Conservation (phyloP, 2,888 invertebrate genomes). For the Leptothorax acervorum region DNA sequence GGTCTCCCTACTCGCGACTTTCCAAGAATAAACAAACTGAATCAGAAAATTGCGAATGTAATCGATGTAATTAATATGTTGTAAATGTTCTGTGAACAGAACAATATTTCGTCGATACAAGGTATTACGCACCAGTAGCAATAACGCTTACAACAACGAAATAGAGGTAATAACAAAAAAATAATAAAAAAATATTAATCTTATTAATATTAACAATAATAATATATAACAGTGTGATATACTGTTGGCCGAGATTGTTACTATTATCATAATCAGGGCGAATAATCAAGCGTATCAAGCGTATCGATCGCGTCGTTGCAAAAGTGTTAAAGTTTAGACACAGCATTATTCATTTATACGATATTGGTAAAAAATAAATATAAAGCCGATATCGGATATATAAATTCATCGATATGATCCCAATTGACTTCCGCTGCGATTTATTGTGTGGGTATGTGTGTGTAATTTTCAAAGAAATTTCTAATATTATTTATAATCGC, state of each 20-base stretch:
- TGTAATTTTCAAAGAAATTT: background rate
- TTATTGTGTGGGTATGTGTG: background rate
- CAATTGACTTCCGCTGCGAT: slow-evolving; percentile 6
- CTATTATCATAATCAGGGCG: slow-evolving; percentile 18
- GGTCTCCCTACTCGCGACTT: background rate
- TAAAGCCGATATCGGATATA: background rate
- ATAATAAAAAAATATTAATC: background rate
- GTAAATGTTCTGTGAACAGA: background rate
- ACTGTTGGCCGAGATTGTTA: slow-evolving; percentile 14
- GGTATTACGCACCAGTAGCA: background rate
- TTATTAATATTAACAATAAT: background rate
- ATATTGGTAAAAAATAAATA: background rate
- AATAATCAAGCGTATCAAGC: slow-evolving; percentile 27
- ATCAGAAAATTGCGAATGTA: background rate
- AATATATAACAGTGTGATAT: slow-evolving; percentile 26
- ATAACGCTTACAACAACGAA: slow-evolving; percentile 20
- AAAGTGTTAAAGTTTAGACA: slow-evolving; percentile 36
- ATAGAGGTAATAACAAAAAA: background rate
- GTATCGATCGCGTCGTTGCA: slow-evolving; percentile 9
- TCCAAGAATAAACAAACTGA: background rate
- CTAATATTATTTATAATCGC: background rate
- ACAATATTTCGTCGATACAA: background rate
- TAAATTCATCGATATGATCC: slow-evolving; percentile 5
- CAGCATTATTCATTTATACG: background rate
- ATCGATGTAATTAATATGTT: slow-evolving; percentile 23